Evolutionary conservation across 1,140 invertebrate species (phyloP).

Genomic region (Chrysomallon squamiferum): DNA sequence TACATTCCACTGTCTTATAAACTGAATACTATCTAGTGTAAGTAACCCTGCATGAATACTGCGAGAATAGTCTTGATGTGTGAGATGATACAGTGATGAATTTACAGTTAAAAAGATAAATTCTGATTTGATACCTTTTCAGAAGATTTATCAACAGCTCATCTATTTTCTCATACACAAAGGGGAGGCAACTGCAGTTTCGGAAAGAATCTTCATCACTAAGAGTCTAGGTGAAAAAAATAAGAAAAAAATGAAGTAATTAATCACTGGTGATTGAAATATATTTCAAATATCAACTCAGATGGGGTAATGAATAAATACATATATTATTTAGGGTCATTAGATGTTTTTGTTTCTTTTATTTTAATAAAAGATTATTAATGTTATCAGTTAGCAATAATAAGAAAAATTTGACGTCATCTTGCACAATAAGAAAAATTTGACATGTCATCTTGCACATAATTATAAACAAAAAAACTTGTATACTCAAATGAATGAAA

Average conservation of each 20-base stretch:
- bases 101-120: too few species aligned
- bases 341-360: background rate
- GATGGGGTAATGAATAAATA: background rate
- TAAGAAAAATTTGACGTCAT: too few species aligned
- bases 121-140: conserved; percentile 44
- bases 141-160: conserved; percentile 35
- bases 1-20: too few species aligned
- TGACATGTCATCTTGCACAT: too few species aligned
- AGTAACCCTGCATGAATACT: too few species aligned
- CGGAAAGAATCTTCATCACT: conserved; percentile 55
- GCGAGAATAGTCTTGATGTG: too few species aligned
- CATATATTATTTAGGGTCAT: background rate
- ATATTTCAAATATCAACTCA: background rate
- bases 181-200: conserved; percentile 32
- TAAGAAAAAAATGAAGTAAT: background rate
- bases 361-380: background rate
- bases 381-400: background rate
- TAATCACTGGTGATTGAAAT: background rate
- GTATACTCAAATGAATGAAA: too few species aligned
- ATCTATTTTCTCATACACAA: conserved; percentile 26
- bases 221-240: conserved; percentile 33
- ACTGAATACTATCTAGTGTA: too few species aligned
- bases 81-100: too few species aligned
- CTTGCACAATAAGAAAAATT: too few species aligned
- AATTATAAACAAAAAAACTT: too few species aligned